Conservation (phyloP, 2,888 invertebrate species). For the Gymnosoma rotundatum region DNA sequence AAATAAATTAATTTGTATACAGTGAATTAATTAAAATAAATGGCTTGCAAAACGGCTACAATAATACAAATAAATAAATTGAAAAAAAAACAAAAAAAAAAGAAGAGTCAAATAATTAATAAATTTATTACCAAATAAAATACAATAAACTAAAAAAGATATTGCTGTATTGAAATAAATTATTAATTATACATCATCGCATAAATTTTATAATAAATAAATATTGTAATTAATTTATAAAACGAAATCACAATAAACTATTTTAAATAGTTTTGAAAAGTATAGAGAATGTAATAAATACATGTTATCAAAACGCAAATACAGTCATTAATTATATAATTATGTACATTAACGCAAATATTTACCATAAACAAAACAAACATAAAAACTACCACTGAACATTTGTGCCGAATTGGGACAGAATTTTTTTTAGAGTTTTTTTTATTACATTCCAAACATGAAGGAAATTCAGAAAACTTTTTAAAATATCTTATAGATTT, state of each 20-base stretch:
- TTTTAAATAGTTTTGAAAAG: conserved; percentile 41
- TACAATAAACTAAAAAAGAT: conserved; percentile 35
- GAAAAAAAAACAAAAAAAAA: conserved; percentile 5
- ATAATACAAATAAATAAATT: conserved; percentile 31
- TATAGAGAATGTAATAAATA: conserved; percentile 49
- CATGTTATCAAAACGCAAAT: conserved; percentile 1
- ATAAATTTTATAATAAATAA: conserved; percentile 40
- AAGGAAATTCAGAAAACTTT: no score
- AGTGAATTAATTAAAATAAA: conserved; percentile 39
- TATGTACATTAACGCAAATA: conserved; percentile 18
- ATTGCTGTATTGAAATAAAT: conserved; percentile 51
- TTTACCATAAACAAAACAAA: conserved; percentile 7
- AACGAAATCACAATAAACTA: conserved; percentile 20
- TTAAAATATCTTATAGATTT: no score
- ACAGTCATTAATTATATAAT: conserved; percentile 12
- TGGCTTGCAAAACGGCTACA: conserved; percentile 48
- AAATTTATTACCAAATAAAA: conserved; percentile 40
- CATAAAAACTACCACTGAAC: background rate
- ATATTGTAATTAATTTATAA: conserved; percentile 52
- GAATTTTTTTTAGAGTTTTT: no score
- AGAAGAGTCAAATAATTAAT: conserved; percentile 27
- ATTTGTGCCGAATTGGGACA: no score
- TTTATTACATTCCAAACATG: no score
- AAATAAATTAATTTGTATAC: conserved; percentile 22
- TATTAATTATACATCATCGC: conserved; percentile 35